These are phyloP conservation scores for Engystomops pustulosus DNA, from an alignment of 2,113 vertebrate genomes.

Conservation along the genomic window DNA sequence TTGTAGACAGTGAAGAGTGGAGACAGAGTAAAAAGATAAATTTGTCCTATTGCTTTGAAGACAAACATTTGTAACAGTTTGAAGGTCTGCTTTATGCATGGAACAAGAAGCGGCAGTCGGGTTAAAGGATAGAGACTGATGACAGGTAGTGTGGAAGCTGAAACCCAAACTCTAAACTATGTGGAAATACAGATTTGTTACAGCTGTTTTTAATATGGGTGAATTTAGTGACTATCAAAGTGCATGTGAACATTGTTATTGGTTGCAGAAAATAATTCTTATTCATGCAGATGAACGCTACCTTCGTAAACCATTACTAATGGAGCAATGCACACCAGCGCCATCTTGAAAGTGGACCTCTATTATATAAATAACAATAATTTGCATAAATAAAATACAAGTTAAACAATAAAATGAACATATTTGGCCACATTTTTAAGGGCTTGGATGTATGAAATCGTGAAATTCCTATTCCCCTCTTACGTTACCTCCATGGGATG, in stretches of 20 bases:
- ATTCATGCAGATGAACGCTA: background rate
- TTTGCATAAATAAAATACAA: too few relatives aligned
- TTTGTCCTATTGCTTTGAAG: slow-evolving; percentile 4
- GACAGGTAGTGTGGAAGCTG: slow-evolving; percentile 74
- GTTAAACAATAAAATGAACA: too few relatives aligned
- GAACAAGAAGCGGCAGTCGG: slow-evolving; percentile 66
- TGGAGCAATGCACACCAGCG: background rate
- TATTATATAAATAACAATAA: too few relatives aligned
- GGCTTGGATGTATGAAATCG: too few relatives aligned
- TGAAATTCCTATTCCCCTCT: too few relatives aligned
- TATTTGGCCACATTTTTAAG: too few relatives aligned
- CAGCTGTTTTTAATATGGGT: slow-evolving; percentile 73
- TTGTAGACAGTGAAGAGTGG: background rate
- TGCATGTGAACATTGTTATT: slow-evolving; percentile 56
- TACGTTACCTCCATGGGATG: too few relatives aligned
- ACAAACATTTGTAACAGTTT: slow-evolving; percentile 60
- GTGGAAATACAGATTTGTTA: slow-evolving; percentile 74
- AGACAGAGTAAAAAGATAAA: slow-evolving; percentile 12
- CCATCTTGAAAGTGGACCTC: background rate
- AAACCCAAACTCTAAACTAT: slow-evolving; percentile 74
- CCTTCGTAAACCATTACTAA: background rate
- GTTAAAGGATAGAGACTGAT: slow-evolving; percentile 70
- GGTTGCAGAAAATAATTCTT: slow-evolving; percentile 63
- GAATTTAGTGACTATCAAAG: slow-evolving; percentile 62
- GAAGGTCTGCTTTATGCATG: slow-evolving; percentile 45